Evolutionary conservation across 2,888 invertebrate species (phyloP).

Genomic region (Cistogaster globosa): DNA sequence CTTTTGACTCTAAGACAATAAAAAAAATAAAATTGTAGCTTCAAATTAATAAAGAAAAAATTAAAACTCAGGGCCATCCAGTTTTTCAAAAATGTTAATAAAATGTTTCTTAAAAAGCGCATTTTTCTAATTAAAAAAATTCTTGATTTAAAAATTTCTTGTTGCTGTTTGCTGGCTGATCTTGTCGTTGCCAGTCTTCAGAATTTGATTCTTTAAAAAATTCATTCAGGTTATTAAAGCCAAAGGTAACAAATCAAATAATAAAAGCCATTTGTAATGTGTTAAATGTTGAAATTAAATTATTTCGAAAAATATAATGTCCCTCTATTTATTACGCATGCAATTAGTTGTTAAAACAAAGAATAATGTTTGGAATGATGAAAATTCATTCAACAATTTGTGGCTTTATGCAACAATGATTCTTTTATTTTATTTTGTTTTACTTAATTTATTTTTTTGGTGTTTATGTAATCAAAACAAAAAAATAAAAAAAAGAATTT

Average conservation of each 20-base stretch:
- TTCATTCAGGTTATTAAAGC: conserved; percentile 1
- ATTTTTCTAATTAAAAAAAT: conserved; percentile 35
- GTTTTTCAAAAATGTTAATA: conserved; percentile 21
- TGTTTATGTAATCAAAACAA: background rate
- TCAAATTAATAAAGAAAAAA: conserved; percentile 6
- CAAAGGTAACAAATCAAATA: background rate
- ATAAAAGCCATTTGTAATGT: background rate
- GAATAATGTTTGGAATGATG: conserved; percentile 2
- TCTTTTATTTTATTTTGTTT: conserved; percentile 34
- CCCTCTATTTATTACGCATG: background rate
- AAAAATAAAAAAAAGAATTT: conserved; percentile 8
- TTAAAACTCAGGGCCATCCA: conserved; percentile 46
- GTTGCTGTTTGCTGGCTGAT: background rate
- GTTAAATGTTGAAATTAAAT: conserved; percentile 19
- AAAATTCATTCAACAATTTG: conserved; percentile 54
- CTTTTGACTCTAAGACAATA: background rate
- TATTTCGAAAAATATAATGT: background rate
- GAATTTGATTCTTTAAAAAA: conserved; percentile 35
- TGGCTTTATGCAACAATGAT: conserved; percentile 45
- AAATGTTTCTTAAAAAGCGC: background rate
- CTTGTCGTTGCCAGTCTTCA: background rate
- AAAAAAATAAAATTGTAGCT: background rate
- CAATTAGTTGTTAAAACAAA: background rate
- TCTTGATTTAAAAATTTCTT: conserved; percentile 32
- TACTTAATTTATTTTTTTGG: background rate